These are phyloP conservation scores for Latrodectus hesperus DNA, from an alignment of 2,888 invertebrate genomes.

Conservation along the genomic window DNA sequence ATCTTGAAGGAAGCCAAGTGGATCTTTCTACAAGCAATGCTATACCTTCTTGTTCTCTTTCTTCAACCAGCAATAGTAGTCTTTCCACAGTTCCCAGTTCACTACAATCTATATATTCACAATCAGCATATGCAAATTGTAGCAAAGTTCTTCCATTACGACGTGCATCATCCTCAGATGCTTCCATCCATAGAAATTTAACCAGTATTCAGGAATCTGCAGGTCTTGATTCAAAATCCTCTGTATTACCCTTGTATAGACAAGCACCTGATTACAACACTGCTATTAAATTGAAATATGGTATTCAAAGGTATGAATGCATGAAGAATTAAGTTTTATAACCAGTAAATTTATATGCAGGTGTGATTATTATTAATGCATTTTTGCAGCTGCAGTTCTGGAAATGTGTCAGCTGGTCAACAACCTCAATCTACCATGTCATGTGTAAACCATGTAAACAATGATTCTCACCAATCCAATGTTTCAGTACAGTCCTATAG, in stretches of 20 bases:
- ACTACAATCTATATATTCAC: constrained; percentile 11
- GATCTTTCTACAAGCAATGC: not conserved
- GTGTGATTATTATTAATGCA: not conserved
- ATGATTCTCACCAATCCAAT: constrained; percentile 12
- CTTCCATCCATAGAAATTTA: constrained; percentile 29
- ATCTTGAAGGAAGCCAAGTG: constrained; percentile 1
- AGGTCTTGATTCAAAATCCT: constrained; percentile 1
- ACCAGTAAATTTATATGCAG: not conserved
- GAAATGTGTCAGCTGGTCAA: constrained; percentile 55
- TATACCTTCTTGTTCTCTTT: not conserved
- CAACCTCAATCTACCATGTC: constrained; percentile 18
- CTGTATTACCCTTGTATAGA: constrained; percentile 77
- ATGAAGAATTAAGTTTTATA: not conserved
- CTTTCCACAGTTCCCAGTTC: not conserved
- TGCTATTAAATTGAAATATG: constrained; percentile 86
- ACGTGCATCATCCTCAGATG: constrained; percentile 44
- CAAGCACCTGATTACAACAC: constrained; percentile 97
- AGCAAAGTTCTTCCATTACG: not conserved
- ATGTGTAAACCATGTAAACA: constrained; percentile 21
- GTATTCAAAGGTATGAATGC: constrained; percentile 67
- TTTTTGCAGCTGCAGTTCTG: constrained; percentile 44
- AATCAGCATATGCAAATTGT: not conserved
- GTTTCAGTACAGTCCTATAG: constrained; percentile 68
- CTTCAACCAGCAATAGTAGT: constrained; percentile 2
- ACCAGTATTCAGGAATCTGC: constrained; percentile 19